These are phyloP conservation scores for Hemiscyllium ocellatum DNA, from an alignment of 2,113 vertebrate species.

Conservation along the genomic window DNA sequence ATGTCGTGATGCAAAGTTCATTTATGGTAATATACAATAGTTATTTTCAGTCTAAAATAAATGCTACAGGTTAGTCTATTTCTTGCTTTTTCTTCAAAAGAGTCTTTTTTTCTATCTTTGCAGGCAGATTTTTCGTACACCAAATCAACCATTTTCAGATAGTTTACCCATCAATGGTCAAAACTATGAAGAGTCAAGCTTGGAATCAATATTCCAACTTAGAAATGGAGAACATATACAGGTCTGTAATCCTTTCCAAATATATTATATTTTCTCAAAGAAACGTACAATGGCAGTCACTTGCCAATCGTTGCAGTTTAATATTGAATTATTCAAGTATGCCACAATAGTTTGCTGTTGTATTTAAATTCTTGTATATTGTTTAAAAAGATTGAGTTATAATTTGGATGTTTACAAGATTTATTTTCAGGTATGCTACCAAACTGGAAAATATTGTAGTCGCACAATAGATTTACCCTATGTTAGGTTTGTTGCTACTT, in stretches of 20 bases:
- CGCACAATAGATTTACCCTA: not conserved
- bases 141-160: slow-evolving; percentile 1
- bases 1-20: not conserved
- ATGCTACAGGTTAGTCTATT: not conserved
- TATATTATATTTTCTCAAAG: not conserved
- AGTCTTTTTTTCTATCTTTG: not conserved
- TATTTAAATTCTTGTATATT: not conserved
- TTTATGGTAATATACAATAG: not conserved
- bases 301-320: not conserved
- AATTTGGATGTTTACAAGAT: not conserved
- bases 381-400: not conserved
- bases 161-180: slow-evolving; percentile 19
- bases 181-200: slow-evolving; percentile 17
- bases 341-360: not conserved
- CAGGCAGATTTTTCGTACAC: slow-evolving; percentile 14
- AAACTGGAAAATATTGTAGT: not conserved
- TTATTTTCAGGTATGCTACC: not conserved
- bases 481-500: not conserved
- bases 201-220: not conserved
- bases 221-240: slow-evolving; percentile 29
- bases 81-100: not conserved
- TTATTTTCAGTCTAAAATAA: not conserved
- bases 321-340: not conserved
- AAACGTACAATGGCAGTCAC: not conserved
- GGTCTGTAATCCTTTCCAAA: slow-evolving; percentile 11